These are phyloP conservation scores for Typhlichthys eigenmanni DNA, from an alignment of 2,797 vertebrate species.

Conservation along the genomic window DNA sequence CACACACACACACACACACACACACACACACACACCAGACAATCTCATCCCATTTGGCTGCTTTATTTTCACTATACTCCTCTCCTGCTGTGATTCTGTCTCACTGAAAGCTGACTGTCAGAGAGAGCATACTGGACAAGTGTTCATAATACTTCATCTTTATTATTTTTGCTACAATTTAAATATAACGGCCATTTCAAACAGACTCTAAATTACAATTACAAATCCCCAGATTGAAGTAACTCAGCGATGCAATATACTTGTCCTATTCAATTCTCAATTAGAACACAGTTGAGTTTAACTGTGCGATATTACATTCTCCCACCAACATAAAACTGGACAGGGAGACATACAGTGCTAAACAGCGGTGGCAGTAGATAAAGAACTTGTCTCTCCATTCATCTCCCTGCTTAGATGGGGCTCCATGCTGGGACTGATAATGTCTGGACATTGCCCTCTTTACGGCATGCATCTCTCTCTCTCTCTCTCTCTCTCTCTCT, in stretches of 20 bases:
- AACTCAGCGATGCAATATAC: too few relatives aligned
- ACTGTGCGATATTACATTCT: conserved; percentile 32
- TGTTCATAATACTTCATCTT: neutral
- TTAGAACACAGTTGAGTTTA: conserved; percentile 1
- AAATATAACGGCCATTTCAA: too few relatives aligned
- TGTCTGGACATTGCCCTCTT: conserved; percentile 62
- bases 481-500: too few relatives aligned
- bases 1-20: neutral
- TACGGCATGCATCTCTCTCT: conserved; percentile 57
- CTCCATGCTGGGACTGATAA: conserved; percentile 72
- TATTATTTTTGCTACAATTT: neutral
- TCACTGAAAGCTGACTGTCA: conserved; percentile 13
- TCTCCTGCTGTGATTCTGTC: conserved; percentile 33
- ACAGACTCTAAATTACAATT: too few relatives aligned
- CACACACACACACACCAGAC: conserved; percentile 5
- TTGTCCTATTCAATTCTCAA: too few relatives aligned
- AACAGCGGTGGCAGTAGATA: conserved; percentile 42
- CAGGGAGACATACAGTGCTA: conserved; percentile 21
- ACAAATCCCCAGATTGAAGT: too few relatives aligned
- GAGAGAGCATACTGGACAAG: conserved; percentile 6
- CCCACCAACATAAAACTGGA: neutral
- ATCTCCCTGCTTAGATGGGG: conserved; percentile 46
- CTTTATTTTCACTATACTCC: conserved; percentile 46
- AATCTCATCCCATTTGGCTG: conserved; percentile 1
- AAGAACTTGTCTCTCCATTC: conserved; percentile 29